These are phyloP conservation scores for Adelphocoris suturalis DNA, from an alignment of 2,888 invertebrate species.

Conservation along the genomic window DNA sequence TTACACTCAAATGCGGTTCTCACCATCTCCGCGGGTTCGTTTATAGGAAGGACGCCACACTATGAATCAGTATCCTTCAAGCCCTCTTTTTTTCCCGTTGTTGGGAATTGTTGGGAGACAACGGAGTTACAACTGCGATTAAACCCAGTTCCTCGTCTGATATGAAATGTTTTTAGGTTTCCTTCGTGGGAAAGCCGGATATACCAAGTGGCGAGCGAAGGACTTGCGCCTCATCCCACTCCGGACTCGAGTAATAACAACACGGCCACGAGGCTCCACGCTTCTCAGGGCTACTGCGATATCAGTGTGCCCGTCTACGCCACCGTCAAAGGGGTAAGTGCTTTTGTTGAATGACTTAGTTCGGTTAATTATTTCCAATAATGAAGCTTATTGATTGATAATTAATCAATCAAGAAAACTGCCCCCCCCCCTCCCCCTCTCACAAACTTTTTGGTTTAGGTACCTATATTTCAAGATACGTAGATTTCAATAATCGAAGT, in stretches of 20 bases:
- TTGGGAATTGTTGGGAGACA: background rate
- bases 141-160: constrained; percentile 17
- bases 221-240: constrained; percentile 75
- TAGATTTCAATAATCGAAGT: no score
- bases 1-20: background rate
- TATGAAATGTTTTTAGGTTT: constrained; percentile 81
- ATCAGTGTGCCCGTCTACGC: constrained; percentile 97
- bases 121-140: background rate
- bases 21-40: background rate
- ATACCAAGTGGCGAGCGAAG: constrained; percentile 85
- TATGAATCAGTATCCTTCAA: constrained; percentile 33
- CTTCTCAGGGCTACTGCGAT: constrained; percentile 91
- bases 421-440: no score
- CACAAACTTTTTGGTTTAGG: no score
- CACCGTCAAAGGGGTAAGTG: constrained; percentile 92
- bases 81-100: background rate
- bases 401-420: no score
- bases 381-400: no score
- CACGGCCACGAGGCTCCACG: constrained; percentile 73
- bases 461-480: no score
- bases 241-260: constrained; percentile 77
- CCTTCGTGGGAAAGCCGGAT: constrained; percentile 98
- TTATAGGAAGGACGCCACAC: background rate
- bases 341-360: background rate
- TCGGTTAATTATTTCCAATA: no score